Percentiles rank a stretch among this genome's conserved stretches.
Conservation (phyloP, 2,888 invertebrate species). For the Diarsia dahlii region DNA sequence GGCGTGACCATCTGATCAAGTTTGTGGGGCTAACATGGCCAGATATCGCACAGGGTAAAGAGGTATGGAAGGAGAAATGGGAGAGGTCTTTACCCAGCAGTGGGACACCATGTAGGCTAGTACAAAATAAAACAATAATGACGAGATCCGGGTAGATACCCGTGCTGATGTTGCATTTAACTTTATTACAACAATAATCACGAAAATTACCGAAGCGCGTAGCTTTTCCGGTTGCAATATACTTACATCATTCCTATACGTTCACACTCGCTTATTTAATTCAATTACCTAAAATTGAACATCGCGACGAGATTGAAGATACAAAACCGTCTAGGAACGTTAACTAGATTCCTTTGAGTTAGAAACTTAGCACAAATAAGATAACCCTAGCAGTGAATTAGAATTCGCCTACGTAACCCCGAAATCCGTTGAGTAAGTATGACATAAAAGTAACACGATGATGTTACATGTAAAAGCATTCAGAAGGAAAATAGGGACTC, state of each 20-base stretch:
- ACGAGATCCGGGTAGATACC: too few species aligned
- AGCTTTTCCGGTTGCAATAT: background rate
- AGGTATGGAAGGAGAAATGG: too few species aligned
- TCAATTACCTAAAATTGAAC: conserved; percentile 23
- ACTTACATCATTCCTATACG: background rate
- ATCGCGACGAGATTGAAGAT: conserved; percentile 4
- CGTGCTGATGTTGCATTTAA: background rate
- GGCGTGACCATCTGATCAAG: too few species aligned
- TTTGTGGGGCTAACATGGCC: too few species aligned
- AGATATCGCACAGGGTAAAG: too few species aligned
- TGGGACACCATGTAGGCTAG: too few species aligned
- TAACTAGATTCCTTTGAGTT: conserved; percentile 22
- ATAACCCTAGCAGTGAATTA: conserved; percentile 15
- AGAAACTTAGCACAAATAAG: conserved; percentile 18
- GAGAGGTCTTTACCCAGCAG: too few species aligned
- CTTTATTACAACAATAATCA: background rate
- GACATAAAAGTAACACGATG: conserved; percentile 29
- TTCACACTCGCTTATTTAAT: background rate
- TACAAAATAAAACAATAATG: too few species aligned
- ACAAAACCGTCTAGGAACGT: conserved; percentile 3
- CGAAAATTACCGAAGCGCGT: background rate
- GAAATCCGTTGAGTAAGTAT: conserved; percentile 16
- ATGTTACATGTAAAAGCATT: conserved; percentile 21
- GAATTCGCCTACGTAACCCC: conserved; percentile 20
- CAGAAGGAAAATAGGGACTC: conserved; percentile 19